Evolutionary conservation across 1,140 invertebrate genomes (phyloP), one percentile per base, ranked within the genome.

Genomic region (Metopolophium dirhodum): DNA sequence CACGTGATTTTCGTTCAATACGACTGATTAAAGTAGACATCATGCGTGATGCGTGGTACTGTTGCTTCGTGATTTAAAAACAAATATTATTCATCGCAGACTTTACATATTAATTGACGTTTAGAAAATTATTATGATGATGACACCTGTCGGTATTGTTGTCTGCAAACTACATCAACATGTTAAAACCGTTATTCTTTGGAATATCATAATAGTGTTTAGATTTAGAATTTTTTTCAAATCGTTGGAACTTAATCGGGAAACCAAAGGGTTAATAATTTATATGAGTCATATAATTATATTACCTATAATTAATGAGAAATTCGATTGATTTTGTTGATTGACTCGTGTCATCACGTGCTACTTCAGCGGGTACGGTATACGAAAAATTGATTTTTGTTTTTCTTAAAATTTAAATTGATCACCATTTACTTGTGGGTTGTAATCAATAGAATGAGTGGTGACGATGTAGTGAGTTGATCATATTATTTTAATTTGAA

Each of bases 321-420:
- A 87, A 47, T 87, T 11, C n/a, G 30, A 49, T 87, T 87, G 45
- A 87, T 87, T 47, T 87, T n/a, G 85, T 87, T 87, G 30, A 87
- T 87, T 87, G 6, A 87, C 45, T 87, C 26, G 85, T 47, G 45
- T 87, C 11, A 87, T 49, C 45, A 14, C 37, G 3, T 85, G 41
- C 23, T 45, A 87, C 85, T 87, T 18, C 45, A n/a, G 45, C 1
- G 9, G 8, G 35, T 83, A 23, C 45, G 2, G 26, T 41, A 18
- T 49, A 49, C 35, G n/a, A 35, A 49, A 20, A 87, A 87, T 87
- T 51, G n/a, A n/a, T 49, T 49, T 87, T 87, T 87, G 30, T 77
- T 77, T 77, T n/a, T 7, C 30, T 77, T 77, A 77, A 68, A n/a
- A 77, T 87, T 49, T 49, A 26, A 85, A 45, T 85, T 26, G 37